These are phyloP conservation scores for Drosophila algonquin DNA, from an alignment of 2,888 invertebrate species.

Conservation along the genomic window DNA sequence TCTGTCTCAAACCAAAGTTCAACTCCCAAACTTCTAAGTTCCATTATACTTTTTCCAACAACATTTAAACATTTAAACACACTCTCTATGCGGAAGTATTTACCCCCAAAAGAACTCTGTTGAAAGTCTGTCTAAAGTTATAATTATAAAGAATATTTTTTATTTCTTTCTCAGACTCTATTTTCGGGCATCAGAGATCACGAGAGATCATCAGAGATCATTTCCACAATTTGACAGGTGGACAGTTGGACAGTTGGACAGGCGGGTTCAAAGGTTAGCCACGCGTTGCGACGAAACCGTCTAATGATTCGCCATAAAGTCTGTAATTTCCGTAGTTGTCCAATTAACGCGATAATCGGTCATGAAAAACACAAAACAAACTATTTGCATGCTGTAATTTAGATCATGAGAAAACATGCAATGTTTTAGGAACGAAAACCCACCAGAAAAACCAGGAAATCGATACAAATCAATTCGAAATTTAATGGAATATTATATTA, in stretches of 20 bases:
- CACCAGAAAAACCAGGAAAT: background rate
- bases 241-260: background rate
- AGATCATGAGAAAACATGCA: background rate
- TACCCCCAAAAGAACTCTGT: background rate
- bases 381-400: background rate
- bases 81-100: background rate
- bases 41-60: too few species aligned
- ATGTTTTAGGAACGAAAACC: background rate
- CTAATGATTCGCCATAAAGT: background rate
- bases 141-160: too few species aligned
- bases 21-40: too few species aligned
- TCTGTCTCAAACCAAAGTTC: too few species aligned
- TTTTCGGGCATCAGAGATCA: background rate
- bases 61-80: too few species aligned
- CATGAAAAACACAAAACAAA: background rate
- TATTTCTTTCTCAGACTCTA: background rate
- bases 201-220: background rate
- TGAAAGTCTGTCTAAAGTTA: background rate
- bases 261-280: background rate
- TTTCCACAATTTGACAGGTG: background rate
- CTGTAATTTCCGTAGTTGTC: background rate
- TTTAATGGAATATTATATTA: background rate
- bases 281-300: background rate
- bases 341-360: background rate
- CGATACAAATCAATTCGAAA: background rate